phyloP scores from a whole-genome alignment of 2,797 vertebrate genomes.

The Leontocebus nigricollis region DNA sequence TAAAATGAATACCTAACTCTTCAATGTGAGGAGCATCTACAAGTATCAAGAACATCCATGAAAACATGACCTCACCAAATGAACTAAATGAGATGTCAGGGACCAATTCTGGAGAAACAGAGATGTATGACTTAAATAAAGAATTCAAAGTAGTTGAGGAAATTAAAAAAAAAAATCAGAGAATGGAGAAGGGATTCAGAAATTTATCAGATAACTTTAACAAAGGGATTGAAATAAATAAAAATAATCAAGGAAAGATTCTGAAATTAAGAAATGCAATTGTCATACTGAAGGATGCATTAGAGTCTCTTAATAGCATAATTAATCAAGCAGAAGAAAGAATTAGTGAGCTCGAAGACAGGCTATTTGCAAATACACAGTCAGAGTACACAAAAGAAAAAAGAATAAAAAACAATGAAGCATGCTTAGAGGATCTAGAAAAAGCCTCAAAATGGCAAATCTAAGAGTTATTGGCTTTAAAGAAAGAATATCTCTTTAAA shows the following conservation, averaged over 20 bases:
- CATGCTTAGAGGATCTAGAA: background rate
- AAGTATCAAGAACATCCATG: background rate
- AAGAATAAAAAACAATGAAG: background rate
- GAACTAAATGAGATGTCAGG: background rate
- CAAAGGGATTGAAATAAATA: background rate
- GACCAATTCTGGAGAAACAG: background rate
- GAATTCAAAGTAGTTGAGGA: background rate
- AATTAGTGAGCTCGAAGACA: background rate
- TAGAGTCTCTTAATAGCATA: background rate
- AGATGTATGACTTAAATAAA: background rate
- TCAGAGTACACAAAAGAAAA: background rate
- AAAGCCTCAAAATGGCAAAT: background rate
- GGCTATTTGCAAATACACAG: background rate
- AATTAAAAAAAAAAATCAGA: background rate
- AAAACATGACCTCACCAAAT: background rate
- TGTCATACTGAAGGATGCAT: background rate
- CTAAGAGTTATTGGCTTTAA: background rate
- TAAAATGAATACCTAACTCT: background rate
- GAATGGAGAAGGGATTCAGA: background rate
- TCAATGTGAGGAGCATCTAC: background rate
- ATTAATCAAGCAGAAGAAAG: background rate
- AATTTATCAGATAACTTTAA: background rate
- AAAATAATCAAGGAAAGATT: background rate
- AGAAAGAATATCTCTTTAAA: background rate
- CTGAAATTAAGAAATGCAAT: background rate